A percentile compares a stretch with the other conserved stretches of the same genome.
phyloP scores from a whole-genome alignment of 2,888 invertebrate species.

The Dryocosmus kuriphilus region DNA sequence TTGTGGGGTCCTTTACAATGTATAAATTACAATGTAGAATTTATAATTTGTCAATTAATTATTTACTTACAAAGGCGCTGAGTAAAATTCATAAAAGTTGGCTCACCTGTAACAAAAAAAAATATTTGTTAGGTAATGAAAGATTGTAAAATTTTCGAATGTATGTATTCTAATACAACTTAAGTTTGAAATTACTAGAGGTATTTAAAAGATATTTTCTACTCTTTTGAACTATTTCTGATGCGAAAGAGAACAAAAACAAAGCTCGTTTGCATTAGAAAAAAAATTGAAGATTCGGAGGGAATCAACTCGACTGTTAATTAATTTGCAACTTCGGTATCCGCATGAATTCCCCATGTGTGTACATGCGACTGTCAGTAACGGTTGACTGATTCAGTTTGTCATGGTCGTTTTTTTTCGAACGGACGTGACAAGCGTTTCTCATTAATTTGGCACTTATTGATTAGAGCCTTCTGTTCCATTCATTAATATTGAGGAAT shows the following conservation, averaged over 20 bases:
- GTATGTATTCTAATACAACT: too few species aligned
- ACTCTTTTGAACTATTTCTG: neutral
- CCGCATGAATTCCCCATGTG: neutral
- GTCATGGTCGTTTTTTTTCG: constrained; percentile 1
- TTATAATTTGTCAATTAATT: neutral
- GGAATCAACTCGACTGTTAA: neutral
- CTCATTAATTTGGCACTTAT: neutral
- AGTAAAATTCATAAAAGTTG: neutral
- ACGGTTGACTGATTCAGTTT: neutral
- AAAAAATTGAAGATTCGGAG: neutral
- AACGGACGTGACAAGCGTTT: neutral
- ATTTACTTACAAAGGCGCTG: neutral
- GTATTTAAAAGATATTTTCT: too few species aligned
- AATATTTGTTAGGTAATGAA: neutral
- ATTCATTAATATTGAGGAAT: neutral
- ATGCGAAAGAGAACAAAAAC: neutral
- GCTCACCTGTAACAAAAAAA: constrained; percentile 28
- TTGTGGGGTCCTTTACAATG: too few species aligned
- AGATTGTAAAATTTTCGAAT: too few species aligned
- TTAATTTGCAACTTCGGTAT: neutral
- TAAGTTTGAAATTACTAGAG: too few species aligned
- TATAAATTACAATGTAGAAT: too few species aligned
- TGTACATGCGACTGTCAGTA: neutral
- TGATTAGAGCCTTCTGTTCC: neutral
- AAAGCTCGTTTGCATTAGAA: neutral